Evolutionary conservation across 2,888 invertebrate genomes (phyloP).

Genomic region (Tortrix viridana): DNA sequence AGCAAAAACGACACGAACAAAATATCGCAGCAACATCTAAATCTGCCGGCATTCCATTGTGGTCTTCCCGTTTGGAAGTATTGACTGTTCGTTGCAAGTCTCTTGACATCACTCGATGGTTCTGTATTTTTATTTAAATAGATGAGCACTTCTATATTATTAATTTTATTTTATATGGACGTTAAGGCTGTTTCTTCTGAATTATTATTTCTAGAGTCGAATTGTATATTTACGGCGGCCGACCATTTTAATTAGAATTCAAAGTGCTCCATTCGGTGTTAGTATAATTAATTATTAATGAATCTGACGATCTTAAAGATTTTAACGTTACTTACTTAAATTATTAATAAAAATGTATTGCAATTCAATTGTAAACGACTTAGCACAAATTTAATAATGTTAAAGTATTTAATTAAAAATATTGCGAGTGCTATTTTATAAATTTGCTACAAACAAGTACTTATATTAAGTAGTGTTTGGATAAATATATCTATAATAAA

Average conservation of each 20-base stretch:
- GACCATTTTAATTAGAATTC: conserved; percentile 15
- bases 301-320: conserved; percentile 47
- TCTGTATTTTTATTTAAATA: too few species aligned
- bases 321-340: conserved; percentile 48
- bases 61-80: too few species aligned
- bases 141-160: neutral
- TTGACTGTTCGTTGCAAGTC: too few species aligned
- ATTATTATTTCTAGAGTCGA: neutral
- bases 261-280: conserved; percentile 26
- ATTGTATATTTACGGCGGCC: neutral
- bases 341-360: conserved; percentile 45
- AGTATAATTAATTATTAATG: conserved; percentile 38
- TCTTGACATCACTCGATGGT: too few species aligned
- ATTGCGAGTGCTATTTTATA: conserved; percentile 23
- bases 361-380: conserved; percentile 53
- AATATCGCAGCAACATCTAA: too few species aligned
- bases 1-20: too few species aligned
- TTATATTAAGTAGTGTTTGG: conserved; percentile 63
- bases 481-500: conserved; percentile 33
- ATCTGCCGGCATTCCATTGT: too few species aligned
- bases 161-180: neutral
- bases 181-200: neutral
- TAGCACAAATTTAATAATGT: conserved; percentile 54
- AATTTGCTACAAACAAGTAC: conserved; percentile 57
- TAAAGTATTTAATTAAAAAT: conserved; percentile 40